These are phyloP conservation scores for Prolemur simus DNA, from an alignment of 2,113 vertebrate species.

Conservation along the genomic window DNA sequence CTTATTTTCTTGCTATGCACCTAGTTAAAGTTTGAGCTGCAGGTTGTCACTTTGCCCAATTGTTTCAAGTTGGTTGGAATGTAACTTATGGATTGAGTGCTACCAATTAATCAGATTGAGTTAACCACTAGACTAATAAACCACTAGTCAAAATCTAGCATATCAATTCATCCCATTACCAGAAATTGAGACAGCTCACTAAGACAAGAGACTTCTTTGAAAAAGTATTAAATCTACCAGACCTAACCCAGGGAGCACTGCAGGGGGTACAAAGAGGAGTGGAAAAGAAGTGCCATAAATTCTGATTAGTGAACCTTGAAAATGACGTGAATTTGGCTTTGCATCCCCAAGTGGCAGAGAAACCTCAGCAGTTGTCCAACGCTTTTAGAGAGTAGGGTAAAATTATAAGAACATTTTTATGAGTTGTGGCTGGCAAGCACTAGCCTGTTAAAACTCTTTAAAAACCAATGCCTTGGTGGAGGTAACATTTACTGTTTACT, in stretches of 20 bases:
- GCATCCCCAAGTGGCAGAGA: conserved; percentile 57
- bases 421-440: conserved; percentile 82
- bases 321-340: conserved; percentile 61
- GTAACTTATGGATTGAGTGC: conserved; percentile 10
- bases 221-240: conserved; percentile 39
- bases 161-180: conserved; percentile 23
- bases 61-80: conserved; percentile 11
- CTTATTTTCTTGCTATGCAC: not conserved
- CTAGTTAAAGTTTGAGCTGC: not conserved
- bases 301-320: conserved; percentile 53
- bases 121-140: conserved; percentile 48
- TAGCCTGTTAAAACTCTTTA: conserved; percentile 79
- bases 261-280: conserved; percentile 24
- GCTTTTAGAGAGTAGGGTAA: conserved; percentile 79
- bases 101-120: conserved; percentile 35
- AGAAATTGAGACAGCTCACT: conserved; percentile 21
- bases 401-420: conserved; percentile 81
- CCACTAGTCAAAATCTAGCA: conserved; percentile 19
- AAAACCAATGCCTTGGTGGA: conserved; percentile 77
- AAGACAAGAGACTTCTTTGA: conserved; percentile 68
- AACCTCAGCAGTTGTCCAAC: conserved; percentile 73
- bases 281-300: conserved; percentile 66
- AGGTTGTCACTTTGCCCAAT: not conserved
- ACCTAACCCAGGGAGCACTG: not conserved
- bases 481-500: conserved; percentile 84